These are phyloP conservation scores for Autographa pulchrina DNA, from an alignment of 2,888 invertebrate genomes.

Conservation along the genomic window DNA sequence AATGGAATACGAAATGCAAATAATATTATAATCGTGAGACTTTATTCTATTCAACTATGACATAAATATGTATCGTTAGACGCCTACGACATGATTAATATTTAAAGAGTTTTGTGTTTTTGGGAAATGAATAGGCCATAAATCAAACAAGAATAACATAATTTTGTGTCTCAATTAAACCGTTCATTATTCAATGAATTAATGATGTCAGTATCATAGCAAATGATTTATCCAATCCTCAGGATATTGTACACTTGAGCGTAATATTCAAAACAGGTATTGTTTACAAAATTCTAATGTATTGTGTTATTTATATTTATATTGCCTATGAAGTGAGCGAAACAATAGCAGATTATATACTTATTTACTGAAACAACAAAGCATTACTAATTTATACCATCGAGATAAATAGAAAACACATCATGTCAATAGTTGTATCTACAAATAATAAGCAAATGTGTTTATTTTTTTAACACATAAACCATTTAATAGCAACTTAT, in stretches of 20 bases:
- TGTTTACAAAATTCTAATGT: constrained; percentile 22
- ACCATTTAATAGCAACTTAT: too few relatives aligned
- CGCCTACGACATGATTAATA: not conserved
- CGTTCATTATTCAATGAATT: not conserved
- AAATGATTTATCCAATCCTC: not conserved
- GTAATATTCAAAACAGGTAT: constrained; percentile 25
- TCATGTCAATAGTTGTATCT: not conserved
- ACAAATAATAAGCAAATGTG: too few relatives aligned
- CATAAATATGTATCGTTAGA: not conserved
- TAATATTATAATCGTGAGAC: constrained; percentile 1
- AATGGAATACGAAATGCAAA: not conserved
- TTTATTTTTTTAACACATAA: too few relatives aligned
- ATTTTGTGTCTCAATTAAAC: not conserved
- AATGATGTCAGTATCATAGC: not conserved
- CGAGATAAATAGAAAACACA: constrained; percentile 8
- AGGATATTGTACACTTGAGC: not conserved
- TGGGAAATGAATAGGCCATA: not conserved
- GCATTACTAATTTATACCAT: not conserved
- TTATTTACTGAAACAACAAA: constrained; percentile 3
- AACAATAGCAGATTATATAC: constrained; percentile 18
- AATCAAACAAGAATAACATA: not conserved
- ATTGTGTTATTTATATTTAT: constrained; percentile 13
- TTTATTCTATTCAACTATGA: not conserved
- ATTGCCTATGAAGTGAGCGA: constrained; percentile 12
- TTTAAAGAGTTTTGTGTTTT: not conserved